Base-by-base conservation (phyloP, 2,888 invertebrate genomes). In the Ophraella communa region DNA sequence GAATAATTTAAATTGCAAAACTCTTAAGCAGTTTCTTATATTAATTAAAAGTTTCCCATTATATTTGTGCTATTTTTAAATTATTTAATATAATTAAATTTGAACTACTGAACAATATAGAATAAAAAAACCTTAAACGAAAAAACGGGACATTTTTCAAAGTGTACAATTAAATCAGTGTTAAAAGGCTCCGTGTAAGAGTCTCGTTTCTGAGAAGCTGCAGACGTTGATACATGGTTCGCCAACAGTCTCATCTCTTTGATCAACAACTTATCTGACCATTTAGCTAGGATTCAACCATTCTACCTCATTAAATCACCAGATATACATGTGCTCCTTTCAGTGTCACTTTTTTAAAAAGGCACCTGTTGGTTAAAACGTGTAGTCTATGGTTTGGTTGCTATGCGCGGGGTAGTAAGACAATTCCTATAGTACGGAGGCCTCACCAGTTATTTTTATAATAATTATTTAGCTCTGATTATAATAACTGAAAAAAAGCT, bases 221-320 rank as follows among this genome's bases (percentile, higher is more conserved):
- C 63, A 71, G 74, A 74, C 74, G 68, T 74, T 74, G 74, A 74
- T 73, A 73, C 73, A 74, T 73, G 74, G 71, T 71, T 72, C 62
- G 69, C 69, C 69, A 69, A 67, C 56, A 69, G 72, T 68, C 71
- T 71, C 74, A 71, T 74, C 71, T 71, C 73, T 74, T 74, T 74
- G 73, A 74, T 74, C 74, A 72, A 74, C 72, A 68, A 73, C 72
- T 73, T 74, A 73, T 73, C 74, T 70, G 71, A 72, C 72, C 74
- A 65, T 74, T 74, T 74, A 73, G 66, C 69, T 70, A 70, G 69
- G 73, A 70, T 72, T 72, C 74, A 69, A 66, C 69, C 71, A 70
- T 74, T 71, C 74, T 72, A 69, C 72, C 72, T 74, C 74, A 74
- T 74, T 74, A 74, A 74, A 74, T 74, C 73, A 72, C 68, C 68